phyloP scores from a whole-genome alignment of 92 coral and sea anemone genomes.

The Paramuricea clavata region DNA sequence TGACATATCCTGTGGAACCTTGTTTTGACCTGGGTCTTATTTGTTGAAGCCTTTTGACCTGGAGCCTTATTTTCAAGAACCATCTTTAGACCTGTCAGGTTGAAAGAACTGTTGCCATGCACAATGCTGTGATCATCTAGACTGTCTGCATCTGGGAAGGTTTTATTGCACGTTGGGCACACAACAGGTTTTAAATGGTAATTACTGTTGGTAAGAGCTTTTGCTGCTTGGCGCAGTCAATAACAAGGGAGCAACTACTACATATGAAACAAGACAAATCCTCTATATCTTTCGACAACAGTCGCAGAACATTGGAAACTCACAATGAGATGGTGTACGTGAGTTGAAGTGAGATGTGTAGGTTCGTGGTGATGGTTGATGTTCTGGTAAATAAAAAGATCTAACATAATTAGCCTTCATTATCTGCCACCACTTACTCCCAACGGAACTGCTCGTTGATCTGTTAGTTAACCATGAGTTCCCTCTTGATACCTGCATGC shows the following conservation, averaged over 20 bases:
- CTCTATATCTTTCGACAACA: slow-evolving; percentile 56
- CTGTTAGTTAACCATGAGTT: slow-evolving; percentile 55
- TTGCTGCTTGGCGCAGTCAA: neutral
- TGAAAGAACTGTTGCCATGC: neutral
- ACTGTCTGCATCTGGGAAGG: neutral
- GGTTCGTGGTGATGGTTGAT: slow-evolving; percentile 61
- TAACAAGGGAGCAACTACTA: neutral
- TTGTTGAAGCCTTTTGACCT: no score
- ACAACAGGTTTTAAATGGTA: neutral
- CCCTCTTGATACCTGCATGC: slow-evolving; percentile 73
- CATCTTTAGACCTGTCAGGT: neutral
- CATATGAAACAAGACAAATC: neutral
- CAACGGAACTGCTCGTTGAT: slow-evolving; percentile 36
- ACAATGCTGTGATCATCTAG: neutral
- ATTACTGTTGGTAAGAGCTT: neutral
- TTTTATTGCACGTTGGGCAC: neutral
- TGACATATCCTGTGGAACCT: neutral
- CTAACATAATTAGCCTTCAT: slow-evolving; percentile 72
- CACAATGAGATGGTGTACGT: slow-evolving; percentile 66
- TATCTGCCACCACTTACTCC: slow-evolving; percentile 74
- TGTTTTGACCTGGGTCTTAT: no score
- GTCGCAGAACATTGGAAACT: slow-evolving; percentile 52
- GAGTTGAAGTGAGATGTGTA: slow-evolving; percentile 54
- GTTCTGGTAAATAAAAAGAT: slow-evolving; percentile 73
- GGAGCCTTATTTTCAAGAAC: no score